Conservation (phyloP, 2,888 invertebrate species). For the Leucophora obtusa region DNA sequence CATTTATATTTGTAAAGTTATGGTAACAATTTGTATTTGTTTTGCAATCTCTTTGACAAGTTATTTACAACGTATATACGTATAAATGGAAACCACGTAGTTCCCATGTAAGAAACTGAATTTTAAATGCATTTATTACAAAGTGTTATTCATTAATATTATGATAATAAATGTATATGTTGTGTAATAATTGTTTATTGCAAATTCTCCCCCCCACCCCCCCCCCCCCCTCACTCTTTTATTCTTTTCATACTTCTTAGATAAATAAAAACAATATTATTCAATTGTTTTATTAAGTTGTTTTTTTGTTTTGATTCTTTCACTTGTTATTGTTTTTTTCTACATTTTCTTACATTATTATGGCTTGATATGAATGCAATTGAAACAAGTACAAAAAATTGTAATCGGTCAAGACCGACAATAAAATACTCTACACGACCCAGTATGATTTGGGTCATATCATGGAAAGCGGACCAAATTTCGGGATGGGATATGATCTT, state of each 20-base stretch:
- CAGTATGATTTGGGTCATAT: too few species aligned
- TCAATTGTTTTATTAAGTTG: constrained; percentile 37
- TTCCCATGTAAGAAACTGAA: too few species aligned
- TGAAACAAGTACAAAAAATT: constrained; percentile 12
- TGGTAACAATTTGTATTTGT: neutral
- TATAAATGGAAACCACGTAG: too few species aligned
- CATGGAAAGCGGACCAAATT: too few species aligned
- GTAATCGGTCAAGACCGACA: too few species aligned
- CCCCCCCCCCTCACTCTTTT: neutral
- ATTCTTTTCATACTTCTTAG: neutral
- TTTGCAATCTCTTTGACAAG: neutral
- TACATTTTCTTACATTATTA: constrained; percentile 10
- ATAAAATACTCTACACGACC: too few species aligned
- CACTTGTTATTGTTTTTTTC: constrained; percentile 39
- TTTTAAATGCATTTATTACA: neutral
- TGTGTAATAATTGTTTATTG: constrained; percentile 57
- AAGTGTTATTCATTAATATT: constrained; percentile 34
- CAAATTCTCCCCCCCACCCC: neutral
- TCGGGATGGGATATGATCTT: too few species aligned
- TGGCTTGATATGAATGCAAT: neutral
- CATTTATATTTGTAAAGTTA: neutral
- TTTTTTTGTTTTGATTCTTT: constrained; percentile 46
- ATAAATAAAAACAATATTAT: constrained; percentile 18
- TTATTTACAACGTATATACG: too few species aligned
- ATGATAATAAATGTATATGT: constrained; percentile 41